Evolutionary conservation across 2,888 invertebrate species (phyloP), one percentile per base, ranked within the genome.

Genomic region (Tupiocoris notatus): DNA sequence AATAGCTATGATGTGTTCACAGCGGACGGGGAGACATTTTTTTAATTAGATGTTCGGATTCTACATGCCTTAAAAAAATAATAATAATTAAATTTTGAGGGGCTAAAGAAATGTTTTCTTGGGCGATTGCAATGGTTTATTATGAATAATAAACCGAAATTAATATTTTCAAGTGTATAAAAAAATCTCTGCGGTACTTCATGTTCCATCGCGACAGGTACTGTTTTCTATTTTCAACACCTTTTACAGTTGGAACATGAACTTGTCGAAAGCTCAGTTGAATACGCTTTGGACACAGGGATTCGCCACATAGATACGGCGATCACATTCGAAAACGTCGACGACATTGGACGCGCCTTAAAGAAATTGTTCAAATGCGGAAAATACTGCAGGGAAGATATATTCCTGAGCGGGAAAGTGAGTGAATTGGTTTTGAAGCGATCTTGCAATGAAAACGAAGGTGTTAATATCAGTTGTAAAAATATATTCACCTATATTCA

Each of bases 261-360:
- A 0, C 54, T 75, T 17, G 70, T 76, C 17, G 54, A 61, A n/a
- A 17, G 23, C 16, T 57, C 75, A 0, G 16, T 77, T 7, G 58
- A 63, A 17, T 58, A 21, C 63, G 77, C 77, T 1, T 7, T 77
- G 6, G 59, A 64, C 21, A 17, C 20, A 1, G 77, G 77, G 2
- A 75, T 75, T 17, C 68, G 77, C 18, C 77, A 77, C 20, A 65
- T 77, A 20, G 77, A 77, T 64, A 77, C 77, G 6, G 61, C 75
- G 22, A 57, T 39, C 54, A 63, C 75, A 12, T 75, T 75, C 23
- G 70, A 64, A n/a, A 77, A 77, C 20, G 68, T 75, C 25, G 1
- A n/a, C 7, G 75, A 62, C 56, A 57, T 77, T 17, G 77, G 77
- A 0, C 17, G 57, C 0, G 23, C 63, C 12, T 56, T 77, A 16